Conservation (phyloP, 2,797 vertebrate species). For the Carduelis carduelis region DNA sequence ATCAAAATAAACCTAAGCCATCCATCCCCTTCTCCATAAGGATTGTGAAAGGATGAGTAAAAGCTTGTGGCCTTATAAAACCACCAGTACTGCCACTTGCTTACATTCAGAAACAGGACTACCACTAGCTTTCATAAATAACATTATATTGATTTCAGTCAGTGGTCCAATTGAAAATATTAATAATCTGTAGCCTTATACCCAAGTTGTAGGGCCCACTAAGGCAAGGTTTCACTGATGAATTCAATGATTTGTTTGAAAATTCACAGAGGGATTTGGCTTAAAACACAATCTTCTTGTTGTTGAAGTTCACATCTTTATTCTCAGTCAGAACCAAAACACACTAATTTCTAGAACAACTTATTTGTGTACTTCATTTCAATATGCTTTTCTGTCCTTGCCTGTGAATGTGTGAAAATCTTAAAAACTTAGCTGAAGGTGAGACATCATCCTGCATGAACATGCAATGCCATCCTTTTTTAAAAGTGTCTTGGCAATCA, state of each 20-base stretch:
- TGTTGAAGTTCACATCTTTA: not conserved
- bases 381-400: not conserved
- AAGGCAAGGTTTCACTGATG: not conserved
- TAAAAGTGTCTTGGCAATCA: not conserved
- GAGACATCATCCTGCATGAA: not conserved
- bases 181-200: not conserved
- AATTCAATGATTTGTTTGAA: not conserved
- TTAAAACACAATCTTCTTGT: not conserved
- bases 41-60: not conserved
- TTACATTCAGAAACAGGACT: not conserved
- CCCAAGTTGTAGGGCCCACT: not conserved
- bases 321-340: not conserved
- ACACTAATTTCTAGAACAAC: not conserved
- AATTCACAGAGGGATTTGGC: not conserved
- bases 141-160: not conserved
- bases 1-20: not conserved
- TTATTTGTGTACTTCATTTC: not conserved
- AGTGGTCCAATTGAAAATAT: not conserved
- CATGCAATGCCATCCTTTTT: not conserved
- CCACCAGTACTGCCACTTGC: not conserved
- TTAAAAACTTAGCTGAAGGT: not conserved
- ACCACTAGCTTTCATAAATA: not conserved
- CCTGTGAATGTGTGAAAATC: not conserved
- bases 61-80: not conserved
- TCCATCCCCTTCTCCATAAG: not conserved